phyloP scores from a whole-genome alignment of 2,113 vertebrate genomes.

The Dromaius novaehollandiae region DNA sequence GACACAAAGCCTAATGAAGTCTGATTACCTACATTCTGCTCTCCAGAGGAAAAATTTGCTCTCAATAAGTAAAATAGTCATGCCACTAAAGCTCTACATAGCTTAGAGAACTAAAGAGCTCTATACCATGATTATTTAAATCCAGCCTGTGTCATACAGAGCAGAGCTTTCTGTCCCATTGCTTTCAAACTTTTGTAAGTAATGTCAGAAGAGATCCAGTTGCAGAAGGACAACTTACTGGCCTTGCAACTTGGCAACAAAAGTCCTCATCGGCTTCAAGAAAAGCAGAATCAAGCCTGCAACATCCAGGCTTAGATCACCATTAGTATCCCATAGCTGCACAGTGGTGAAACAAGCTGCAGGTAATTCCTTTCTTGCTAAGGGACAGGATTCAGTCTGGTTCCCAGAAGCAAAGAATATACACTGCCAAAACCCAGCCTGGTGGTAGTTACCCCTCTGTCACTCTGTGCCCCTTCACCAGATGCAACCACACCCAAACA shows the following conservation, averaged over 20 bases:
- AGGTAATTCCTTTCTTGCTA: not conserved
- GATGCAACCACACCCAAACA: not conserved
- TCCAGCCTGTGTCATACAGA: not conserved
- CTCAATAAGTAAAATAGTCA: conserved; percentile 30
- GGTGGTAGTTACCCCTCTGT: not conserved
- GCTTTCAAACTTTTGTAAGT: not conserved
- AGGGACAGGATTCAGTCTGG: not conserved
- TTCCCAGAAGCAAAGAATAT: not conserved
- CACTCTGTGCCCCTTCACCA: not conserved
- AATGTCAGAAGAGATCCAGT: not conserved
- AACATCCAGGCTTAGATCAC: not conserved
- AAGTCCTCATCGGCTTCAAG: not conserved
- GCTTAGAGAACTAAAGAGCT: not conserved
- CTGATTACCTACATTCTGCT: conserved; percentile 6
- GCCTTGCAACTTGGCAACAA: not conserved
- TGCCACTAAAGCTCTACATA: not conserved
- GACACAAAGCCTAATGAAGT: not conserved
- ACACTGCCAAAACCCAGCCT: not conserved
- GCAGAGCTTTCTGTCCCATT: not conserved
- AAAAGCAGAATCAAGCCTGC: not conserved
- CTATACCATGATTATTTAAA: conserved; percentile 18
- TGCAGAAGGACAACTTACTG: not conserved
- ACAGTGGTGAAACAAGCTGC: not conserved
- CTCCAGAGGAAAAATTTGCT: not conserved
- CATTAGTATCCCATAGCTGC: not conserved